Conservation (phyloP, 2,113 vertebrate species). For the Caracal caracal region DNA sequence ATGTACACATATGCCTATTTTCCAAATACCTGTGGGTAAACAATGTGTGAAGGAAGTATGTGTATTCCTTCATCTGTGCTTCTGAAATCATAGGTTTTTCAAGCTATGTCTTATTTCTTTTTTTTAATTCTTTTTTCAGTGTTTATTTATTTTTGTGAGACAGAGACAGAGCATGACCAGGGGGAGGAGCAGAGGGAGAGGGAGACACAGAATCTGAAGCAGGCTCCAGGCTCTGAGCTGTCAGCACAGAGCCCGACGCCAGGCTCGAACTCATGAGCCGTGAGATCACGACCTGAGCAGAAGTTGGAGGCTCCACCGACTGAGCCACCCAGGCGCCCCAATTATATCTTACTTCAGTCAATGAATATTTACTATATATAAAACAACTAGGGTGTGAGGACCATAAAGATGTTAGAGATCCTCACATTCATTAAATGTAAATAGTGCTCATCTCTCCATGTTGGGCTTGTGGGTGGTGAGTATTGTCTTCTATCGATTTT, state of each 20-base stretch:
- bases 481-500: background rate
- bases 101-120: too few species aligned
- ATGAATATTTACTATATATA: background rate
- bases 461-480: background rate
- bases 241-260: background rate
- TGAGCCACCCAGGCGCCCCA: background rate
- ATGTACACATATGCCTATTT: rapidly evolving
- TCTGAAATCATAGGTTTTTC: background rate
- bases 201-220: background rate
- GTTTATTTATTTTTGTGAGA: background rate
- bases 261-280: background rate
- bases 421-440: background rate
- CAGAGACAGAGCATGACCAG: background rate
- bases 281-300: background rate
- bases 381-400: background rate
- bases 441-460: background rate
- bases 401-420: background rate
- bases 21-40: background rate
- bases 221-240: background rate
- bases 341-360: background rate
- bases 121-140: background rate
- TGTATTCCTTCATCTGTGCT: background rate
- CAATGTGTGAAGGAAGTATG: background rate
- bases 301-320: background rate
- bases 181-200: background rate